phyloP scores from a whole-genome alignment of 2,797 vertebrate genomes.

The Macroramphosus scolopax region DNA sequence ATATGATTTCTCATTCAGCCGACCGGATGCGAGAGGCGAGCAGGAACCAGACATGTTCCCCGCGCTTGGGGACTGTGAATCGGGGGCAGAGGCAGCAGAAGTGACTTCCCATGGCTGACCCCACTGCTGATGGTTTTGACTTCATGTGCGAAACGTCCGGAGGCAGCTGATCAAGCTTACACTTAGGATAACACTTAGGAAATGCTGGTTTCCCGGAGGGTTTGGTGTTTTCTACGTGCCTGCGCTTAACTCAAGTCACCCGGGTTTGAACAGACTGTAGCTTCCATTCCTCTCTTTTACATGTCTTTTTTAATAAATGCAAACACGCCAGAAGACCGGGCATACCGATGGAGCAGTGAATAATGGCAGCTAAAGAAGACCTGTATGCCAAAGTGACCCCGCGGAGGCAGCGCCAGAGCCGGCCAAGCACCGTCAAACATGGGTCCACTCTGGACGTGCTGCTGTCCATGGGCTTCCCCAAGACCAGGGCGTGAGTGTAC shows the following conservation, averaged over 20 bases:
- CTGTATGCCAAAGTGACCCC: constrained; percentile 93
- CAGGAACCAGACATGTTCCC: constrained; percentile 31
- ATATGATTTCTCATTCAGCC: constrained; percentile 31
- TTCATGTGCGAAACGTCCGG: constrained; percentile 54
- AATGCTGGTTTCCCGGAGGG: constrained; percentile 42
- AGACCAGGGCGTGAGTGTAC: constrained; percentile 91
- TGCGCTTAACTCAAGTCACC: constrained; percentile 37
- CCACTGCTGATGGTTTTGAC: constrained; percentile 53
- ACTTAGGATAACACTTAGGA: constrained; percentile 37
- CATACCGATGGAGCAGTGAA: constrained; percentile 75
- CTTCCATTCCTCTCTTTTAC: constrained; percentile 6
- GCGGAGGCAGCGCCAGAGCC: constrained; percentile 86
- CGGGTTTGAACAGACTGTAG: constrained; percentile 28
- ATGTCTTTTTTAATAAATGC: constrained; percentile 37
- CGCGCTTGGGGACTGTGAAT: constrained; percentile 29
- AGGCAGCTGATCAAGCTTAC: constrained; percentile 51
- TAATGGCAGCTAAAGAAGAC: constrained; percentile 91
- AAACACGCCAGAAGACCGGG: constrained; percentile 34
- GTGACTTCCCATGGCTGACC: constrained; percentile 70
- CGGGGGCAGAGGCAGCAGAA: constrained; percentile 44
- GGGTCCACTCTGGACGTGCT: constrained; percentile 91
- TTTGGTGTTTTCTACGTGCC: constrained; percentile 38
- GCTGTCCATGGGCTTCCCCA: constrained; percentile 95
- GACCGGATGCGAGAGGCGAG: constrained; percentile 37
- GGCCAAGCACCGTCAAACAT: constrained; percentile 86